A percentile compares a stretch with the other conserved stretches of the same genome.
Evolutionary conservation across 2,113 vertebrate species (phyloP).

Genomic region (Pituophis catenifer): DNA sequence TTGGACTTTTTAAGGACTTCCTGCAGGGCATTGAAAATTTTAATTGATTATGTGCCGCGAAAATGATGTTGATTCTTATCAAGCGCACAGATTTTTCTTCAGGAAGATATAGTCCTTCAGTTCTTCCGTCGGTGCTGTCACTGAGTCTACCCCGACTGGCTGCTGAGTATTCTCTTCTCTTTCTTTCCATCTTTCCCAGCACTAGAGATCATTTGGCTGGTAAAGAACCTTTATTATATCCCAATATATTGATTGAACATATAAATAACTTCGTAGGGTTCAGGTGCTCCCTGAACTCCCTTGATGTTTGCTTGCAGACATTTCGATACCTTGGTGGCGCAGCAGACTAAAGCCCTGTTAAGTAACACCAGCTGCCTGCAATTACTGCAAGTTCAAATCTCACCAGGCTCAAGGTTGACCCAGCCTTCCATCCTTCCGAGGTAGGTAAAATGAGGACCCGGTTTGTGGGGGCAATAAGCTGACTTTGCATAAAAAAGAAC

Average conservation of each 20-base stretch:
- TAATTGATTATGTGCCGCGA: not conserved
- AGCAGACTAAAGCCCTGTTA: too few species aligned
- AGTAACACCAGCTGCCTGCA: too few species aligned
- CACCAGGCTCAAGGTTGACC: too few species aligned
- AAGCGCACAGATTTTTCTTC: not conserved
- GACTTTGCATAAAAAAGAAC: too few species aligned
- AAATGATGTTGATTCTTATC: not conserved
- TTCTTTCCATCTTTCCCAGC: not conserved
- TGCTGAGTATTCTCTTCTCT: not conserved
- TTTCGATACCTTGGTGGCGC: not conserved
- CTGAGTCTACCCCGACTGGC: not conserved
- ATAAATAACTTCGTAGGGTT: not conserved
- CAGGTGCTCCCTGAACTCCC: not conserved
- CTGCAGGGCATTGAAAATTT: not conserved
- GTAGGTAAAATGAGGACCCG: too few species aligned
- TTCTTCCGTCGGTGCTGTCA: not conserved
- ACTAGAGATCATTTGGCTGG: not conserved
- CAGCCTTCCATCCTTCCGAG: too few species aligned
- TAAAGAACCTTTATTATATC: not conserved
- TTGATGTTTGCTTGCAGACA: not conserved
- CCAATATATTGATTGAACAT: not conserved
- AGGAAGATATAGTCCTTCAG: not conserved
- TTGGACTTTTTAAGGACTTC: not conserved
- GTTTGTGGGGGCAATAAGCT: too few species aligned
- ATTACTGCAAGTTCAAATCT: too few species aligned